phyloP scores from a whole-genome alignment of 1,140 invertebrate species.

The Drosophila tsacasi region DNA sequence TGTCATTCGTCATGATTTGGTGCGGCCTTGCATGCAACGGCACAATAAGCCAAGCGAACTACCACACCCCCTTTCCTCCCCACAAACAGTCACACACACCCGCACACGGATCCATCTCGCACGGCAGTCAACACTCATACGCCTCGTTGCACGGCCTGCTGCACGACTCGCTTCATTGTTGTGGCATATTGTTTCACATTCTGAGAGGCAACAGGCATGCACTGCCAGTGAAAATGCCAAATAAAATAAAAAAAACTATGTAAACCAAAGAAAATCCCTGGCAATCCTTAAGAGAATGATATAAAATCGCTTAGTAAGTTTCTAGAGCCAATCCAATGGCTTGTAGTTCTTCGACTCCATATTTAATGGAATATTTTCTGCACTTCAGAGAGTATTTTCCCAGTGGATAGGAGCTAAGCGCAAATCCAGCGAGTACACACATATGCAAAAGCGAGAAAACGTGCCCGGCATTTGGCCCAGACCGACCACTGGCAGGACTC shows the following conservation, averaged over 20 bases:
- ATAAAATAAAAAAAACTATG: background rate
- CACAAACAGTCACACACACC: background rate
- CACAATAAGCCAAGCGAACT: constrained; percentile 73
- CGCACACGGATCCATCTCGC: constrained; percentile 21
- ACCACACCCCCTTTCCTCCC: background rate
- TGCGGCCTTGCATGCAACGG: constrained; percentile 70
- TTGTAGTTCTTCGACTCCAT: background rate
- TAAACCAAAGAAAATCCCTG: background rate
- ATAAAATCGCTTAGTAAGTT: background rate
- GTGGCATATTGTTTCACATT: constrained; percentile 78
- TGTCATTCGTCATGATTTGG: constrained; percentile 76
- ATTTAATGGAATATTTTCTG: background rate
- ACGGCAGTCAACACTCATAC: constrained; percentile 76
- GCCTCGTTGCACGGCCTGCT: constrained; percentile 74
- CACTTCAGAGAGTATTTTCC: background rate
- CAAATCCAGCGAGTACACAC: constrained; percentile 22
- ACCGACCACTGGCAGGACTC: constrained; percentile 28
- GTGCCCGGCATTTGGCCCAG: constrained; percentile 54
- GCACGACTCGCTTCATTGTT: constrained; percentile 77
- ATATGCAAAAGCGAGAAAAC: constrained; percentile 50
- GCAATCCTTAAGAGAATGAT: no score
- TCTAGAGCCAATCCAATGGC: background rate
- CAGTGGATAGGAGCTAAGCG: constrained; percentile 10
- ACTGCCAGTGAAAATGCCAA: background rate
- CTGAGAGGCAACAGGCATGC: constrained; percentile 43